Conservation (phyloP, 2,113 vertebrate species). For the Procavia capensis region DNA sequence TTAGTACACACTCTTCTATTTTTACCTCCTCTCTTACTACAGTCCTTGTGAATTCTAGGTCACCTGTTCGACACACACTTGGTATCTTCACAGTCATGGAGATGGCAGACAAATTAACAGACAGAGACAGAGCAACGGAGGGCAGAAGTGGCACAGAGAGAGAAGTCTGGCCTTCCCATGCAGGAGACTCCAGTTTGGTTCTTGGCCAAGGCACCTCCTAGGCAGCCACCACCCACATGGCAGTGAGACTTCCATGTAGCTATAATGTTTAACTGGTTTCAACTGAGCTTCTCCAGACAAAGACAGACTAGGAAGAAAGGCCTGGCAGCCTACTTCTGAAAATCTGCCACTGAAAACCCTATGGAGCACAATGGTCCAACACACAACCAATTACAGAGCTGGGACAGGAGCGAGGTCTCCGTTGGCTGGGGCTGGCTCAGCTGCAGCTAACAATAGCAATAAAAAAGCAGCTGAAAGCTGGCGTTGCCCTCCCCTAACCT, state of each 20-base stretch:
- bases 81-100: background rate
- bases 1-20: background rate
- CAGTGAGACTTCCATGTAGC: background rate
- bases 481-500: no score
- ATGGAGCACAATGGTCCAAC: no score
- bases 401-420: no score
- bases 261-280: background rate
- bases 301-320: background rate
- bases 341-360: no score
- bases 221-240: background rate
- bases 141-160: background rate
- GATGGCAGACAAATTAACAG: fast-evolving
- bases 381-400: background rate
- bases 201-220: background rate
- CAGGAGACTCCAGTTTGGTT: background rate
- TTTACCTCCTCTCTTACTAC: background rate
- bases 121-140: background rate
- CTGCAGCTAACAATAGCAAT: no score
- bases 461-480: background rate
- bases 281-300: background rate
- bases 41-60: background rate
- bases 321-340: background rate
- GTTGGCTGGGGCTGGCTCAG: no score
- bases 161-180: background rate
- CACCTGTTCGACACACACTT: background rate